Conservation (phyloP, 2,113 vertebrate species). For the Halcyon malimbica region DNA sequence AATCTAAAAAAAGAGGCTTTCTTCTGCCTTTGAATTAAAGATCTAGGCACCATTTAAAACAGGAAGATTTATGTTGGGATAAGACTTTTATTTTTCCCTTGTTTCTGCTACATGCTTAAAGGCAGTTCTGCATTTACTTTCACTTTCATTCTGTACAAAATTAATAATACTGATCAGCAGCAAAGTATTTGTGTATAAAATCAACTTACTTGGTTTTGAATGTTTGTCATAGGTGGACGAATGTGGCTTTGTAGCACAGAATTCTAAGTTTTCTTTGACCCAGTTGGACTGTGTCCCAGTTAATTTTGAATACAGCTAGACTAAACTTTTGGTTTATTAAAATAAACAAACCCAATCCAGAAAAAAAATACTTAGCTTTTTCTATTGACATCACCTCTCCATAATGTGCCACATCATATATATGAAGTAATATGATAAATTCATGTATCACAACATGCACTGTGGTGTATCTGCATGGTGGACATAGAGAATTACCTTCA, state of each 20-base stretch:
- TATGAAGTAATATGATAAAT: neutral
- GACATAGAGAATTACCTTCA: neutral
- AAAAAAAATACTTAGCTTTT: neutral
- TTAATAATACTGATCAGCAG: neutral
- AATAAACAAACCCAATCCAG: neutral
- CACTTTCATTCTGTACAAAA: neutral
- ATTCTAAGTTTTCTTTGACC: neutral
- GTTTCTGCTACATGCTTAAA: neutral
- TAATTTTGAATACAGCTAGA: neutral
- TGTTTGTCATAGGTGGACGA: neutral
- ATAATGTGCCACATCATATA: neutral
- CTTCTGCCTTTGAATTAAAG: neutral
- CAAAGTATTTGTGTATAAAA: neutral
- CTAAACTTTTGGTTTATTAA: slow-evolving; percentile 21
- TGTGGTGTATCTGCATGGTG: rapidly evolving
- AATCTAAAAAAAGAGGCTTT: neutral
- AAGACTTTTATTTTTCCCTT: neutral
- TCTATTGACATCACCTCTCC: neutral
- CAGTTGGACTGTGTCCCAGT: neutral
- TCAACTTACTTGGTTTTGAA: neutral
- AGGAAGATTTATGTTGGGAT: neutral
- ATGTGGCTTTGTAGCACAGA: neutral
- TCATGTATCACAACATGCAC: neutral
- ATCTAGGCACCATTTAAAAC: neutral
- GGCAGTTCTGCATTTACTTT: neutral